Conservation (phyloP, 2,113 vertebrate species). For the Aptenodytes forsteri region DNA sequence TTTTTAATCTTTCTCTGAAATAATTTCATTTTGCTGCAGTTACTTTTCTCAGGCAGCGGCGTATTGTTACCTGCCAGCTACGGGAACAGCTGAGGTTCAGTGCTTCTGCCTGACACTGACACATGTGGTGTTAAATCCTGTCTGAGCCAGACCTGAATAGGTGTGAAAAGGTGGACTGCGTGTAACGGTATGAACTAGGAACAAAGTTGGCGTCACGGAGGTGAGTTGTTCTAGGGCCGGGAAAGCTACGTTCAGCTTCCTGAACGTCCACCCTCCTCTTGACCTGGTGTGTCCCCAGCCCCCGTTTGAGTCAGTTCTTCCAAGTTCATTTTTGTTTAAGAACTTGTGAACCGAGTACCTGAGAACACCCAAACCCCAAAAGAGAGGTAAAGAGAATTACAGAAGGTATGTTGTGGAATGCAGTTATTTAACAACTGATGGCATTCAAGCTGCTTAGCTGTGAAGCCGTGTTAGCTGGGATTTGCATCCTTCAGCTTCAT, state of each 20-base stretch:
- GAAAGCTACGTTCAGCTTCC: not conserved
- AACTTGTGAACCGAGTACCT: not conserved
- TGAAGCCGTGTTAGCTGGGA: not conserved
- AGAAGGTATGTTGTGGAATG: fast-evolving
- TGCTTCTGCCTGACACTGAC: fast-evolving
- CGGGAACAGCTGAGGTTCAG: fast-evolving
- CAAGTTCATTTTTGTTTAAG: fast-evolving
- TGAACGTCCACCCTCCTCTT: not conserved
- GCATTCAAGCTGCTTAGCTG: fast-evolving
- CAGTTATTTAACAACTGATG: not conserved
- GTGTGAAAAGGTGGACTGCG: too few species aligned
- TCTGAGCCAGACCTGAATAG: not conserved
- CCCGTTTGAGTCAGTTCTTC: not conserved
- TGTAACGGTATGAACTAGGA: too few species aligned
- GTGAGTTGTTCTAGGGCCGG: too few species aligned
- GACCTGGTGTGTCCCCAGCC: fast-evolving
- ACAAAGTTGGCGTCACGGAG: not conserved
- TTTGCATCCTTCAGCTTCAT: not conserved
- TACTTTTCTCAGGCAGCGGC: not conserved
- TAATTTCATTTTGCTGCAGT: too few species aligned
- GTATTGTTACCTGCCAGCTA: fast-evolving
- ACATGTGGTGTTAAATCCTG: too few species aligned
- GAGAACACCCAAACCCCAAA: not conserved
- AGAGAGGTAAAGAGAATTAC: not conserved
- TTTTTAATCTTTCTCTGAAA: not conserved